phyloP scores from a whole-genome alignment of 2,797 vertebrate genomes.

The Siniperca obscura region DNA sequence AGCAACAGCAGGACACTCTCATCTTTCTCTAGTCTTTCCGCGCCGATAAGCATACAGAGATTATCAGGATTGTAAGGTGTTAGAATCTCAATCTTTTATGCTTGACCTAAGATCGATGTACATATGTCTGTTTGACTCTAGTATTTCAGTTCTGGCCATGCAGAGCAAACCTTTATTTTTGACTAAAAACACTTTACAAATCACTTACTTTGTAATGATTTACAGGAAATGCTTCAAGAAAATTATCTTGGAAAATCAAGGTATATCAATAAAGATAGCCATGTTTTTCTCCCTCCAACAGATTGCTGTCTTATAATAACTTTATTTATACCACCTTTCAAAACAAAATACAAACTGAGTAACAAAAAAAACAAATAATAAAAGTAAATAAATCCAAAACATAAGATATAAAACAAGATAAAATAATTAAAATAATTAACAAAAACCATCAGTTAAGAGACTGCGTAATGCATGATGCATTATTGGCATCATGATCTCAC shows the following conservation, averaged over 20 bases:
- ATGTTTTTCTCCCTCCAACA: neutral
- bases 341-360: too few relatives aligned
- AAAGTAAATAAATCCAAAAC: too few relatives aligned
- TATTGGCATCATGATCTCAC: neutral
- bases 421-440: too few relatives aligned
- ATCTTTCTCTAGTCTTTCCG: constrained; percentile 72
- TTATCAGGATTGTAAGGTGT: constrained; percentile 79
- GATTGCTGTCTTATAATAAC: neutral
- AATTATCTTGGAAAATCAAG: neutral
- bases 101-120: constrained; percentile 75
- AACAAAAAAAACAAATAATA: too few relatives aligned
- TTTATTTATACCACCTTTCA: neutral
- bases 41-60: constrained; percentile 77
- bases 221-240: neutral
- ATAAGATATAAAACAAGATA: too few relatives aligned
- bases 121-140: constrained; percentile 70
- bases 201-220: constrained; percentile 1
- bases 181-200: constrained; percentile 5
- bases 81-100: constrained; percentile 73
- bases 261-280: neutral
- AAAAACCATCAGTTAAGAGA: too few relatives aligned
- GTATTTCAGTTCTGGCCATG: constrained; percentile 27
- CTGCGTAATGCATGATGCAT: neutral
- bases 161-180: constrained; percentile 17
- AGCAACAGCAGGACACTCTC: constrained; percentile 78